Percentiles rank a stretch among this genome's conserved stretches.
phyloP scores from a whole-genome alignment of 2,797 vertebrate genomes.

The Crenuchus spilurus region DNA sequence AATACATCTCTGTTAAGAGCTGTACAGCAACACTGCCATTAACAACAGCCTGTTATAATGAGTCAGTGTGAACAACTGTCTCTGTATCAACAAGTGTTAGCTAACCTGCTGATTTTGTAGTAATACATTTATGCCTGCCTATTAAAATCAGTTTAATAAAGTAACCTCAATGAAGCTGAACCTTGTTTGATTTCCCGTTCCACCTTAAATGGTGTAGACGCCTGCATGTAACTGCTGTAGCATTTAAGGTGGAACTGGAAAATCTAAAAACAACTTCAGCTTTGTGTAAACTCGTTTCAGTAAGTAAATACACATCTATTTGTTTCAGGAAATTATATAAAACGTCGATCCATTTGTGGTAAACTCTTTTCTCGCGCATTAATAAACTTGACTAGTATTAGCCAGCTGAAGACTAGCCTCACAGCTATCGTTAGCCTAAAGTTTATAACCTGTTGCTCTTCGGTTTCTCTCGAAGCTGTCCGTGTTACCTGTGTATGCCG shows the following conservation, averaged over 20 bases:
- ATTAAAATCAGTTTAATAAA: too few species aligned
- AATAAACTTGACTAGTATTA: background rate
- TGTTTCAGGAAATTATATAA: background rate
- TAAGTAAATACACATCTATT: background rate
- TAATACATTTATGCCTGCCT: too few species aligned
- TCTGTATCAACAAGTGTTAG: background rate
- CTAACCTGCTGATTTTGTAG: too few species aligned
- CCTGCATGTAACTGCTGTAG: too few species aligned
- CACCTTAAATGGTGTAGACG: too few species aligned
- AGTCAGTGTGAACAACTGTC: background rate
- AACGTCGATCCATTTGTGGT: background rate
- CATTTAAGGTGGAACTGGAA: too few species aligned
- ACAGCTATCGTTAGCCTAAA: constrained; percentile 27
- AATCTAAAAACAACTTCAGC: too few species aligned
- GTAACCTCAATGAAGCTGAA: too few species aligned
- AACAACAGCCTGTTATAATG: background rate
- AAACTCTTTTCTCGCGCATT: background rate
- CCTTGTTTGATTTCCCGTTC: too few species aligned
- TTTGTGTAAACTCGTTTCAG: too few species aligned
- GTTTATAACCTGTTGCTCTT: constrained; percentile 66
- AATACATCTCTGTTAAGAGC: constrained; percentile 36
- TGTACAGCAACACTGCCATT: background rate
- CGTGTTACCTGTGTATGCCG: background rate
- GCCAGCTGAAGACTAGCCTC: background rate
- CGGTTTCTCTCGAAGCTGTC: background rate